These are phyloP conservation scores for Marmota flaviventris DNA, from an alignment of 2,113 vertebrate species.

Conservation along the genomic window DNA sequence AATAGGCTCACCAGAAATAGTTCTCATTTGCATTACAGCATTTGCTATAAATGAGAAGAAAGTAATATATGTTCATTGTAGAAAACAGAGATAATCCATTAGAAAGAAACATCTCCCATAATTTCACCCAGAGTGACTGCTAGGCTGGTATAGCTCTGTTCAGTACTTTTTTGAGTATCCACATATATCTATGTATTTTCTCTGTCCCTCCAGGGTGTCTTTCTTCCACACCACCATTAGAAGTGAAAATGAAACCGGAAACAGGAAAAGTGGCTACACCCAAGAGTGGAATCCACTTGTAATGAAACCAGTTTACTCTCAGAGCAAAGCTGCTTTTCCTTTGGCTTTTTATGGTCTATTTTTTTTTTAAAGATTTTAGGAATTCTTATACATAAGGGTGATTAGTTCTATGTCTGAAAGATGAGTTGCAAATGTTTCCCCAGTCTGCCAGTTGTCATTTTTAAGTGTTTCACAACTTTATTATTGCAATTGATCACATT, in stretches of 20 bases:
- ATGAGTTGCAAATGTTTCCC: constrained; percentile 9
- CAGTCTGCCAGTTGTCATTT: constrained; percentile 34
- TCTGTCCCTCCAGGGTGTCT: neutral
- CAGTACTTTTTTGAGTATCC: neutral
- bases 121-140: neutral
- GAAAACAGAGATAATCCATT: constrained; percentile 54
- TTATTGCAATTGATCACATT: constrained; percentile 53
- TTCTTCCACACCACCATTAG: neutral
- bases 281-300: neutral
- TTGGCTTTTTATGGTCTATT: neutral
- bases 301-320: neutral
- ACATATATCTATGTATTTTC: neutral
- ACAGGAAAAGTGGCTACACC: neutral
- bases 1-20: constrained; percentile 77
- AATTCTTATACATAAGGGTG: neutral
- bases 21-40: constrained; percentile 79
- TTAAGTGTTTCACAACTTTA: constrained; percentile 51
- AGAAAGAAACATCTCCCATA: constrained; percentile 7
- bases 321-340: neutral
- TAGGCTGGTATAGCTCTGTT: neutral
- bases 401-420: constrained; percentile 31
- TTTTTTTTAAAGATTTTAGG: constrained; percentile 15
- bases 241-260: constrained; percentile 26
- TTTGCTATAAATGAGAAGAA: constrained; percentile 73
- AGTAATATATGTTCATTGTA: constrained; percentile 61